Conservation (phyloP, 2,888 invertebrate genomes). For the Ornithoptera priamus region DNA sequence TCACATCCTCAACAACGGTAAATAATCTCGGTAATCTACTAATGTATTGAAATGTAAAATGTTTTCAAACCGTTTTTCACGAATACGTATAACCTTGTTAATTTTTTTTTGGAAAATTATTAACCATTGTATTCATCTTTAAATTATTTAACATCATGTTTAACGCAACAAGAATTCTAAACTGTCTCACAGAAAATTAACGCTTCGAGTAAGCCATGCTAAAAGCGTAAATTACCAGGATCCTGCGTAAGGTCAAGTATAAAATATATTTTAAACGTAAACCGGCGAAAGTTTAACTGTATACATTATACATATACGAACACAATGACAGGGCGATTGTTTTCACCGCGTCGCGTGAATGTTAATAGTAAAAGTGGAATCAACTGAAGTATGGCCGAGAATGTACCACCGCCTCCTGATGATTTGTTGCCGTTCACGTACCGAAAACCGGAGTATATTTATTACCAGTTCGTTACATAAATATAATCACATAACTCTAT, state of each 20-base stretch:
- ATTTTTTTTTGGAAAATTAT: too few species aligned
- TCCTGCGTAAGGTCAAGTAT: slow-evolving; percentile 32
- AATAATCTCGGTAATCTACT: too few species aligned
- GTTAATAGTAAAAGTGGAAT: slow-evolving; percentile 66
- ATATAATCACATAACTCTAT: neutral
- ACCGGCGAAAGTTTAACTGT: slow-evolving; percentile 46
- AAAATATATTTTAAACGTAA: slow-evolving; percentile 39
- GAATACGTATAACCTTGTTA: too few species aligned
- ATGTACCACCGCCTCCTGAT: slow-evolving; percentile 1
- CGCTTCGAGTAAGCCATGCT: neutral
- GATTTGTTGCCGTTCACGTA: neutral
- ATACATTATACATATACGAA: slow-evolving; percentile 41
- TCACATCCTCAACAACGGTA: too few species aligned
- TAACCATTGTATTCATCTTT: too few species aligned
- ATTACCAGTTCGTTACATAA: slow-evolving; percentile 2
- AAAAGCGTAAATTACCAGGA: slow-evolving; percentile 20
- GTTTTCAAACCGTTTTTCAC: too few species aligned
- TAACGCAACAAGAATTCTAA: neutral
- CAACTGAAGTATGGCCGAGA: slow-evolving; percentile 19
- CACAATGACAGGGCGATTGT: slow-evolving; percentile 56
- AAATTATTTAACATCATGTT: too few species aligned
- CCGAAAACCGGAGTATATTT: neutral
- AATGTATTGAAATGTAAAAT: too few species aligned
- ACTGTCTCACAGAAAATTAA: neutral
- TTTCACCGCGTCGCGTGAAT: slow-evolving; percentile 67